Percentiles rank a stretch among this genome's conserved stretches.
These are phyloP conservation scores for Adelosebastes latens DNA, from an alignment of 2,797 vertebrate species.

Conservation along the genomic window DNA sequence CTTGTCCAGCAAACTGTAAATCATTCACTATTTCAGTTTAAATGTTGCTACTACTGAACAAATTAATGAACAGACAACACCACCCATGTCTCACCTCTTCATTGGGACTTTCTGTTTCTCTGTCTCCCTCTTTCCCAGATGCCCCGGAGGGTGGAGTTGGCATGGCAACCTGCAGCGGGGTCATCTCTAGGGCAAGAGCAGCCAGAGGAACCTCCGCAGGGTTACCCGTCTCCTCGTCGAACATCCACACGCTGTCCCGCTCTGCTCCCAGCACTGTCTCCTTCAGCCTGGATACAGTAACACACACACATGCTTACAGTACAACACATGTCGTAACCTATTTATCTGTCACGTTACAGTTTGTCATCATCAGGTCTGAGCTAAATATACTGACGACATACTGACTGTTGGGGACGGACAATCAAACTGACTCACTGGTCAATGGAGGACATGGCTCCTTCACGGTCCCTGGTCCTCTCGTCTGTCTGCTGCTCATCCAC, in stretches of 20 bases:
- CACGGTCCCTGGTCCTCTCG: constrained; percentile 34
- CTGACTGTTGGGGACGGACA: neutral
- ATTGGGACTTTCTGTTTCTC: neutral
- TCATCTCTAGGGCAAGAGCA: constrained; percentile 69
- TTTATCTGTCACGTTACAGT: neutral
- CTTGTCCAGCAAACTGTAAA: neutral
- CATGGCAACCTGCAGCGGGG: constrained; percentile 67
- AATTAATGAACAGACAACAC: neutral
- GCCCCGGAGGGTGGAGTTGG: constrained; percentile 31
- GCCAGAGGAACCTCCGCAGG: constrained; percentile 27
- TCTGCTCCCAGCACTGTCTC: constrained; percentile 48
- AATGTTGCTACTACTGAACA: neutral
- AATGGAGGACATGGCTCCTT: constrained; percentile 53
- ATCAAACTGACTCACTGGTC: constrained; percentile 65
- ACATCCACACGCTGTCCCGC: constrained; percentile 47
- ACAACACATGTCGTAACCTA: neutral
- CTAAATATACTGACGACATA: neutral
- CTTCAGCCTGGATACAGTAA: constrained; percentile 64
- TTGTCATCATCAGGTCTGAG: neutral
- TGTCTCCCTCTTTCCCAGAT: constrained; percentile 10
- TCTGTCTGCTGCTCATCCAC: constrained; percentile 41
- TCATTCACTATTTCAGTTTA: neutral
- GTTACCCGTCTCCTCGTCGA: constrained; percentile 53
- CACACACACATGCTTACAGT: neutral
- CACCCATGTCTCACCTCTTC: constrained; percentile 42